Evolutionary conservation across 2,113 vertebrate genomes (phyloP).

Genomic region (Eptesicus fuscus): DNA sequence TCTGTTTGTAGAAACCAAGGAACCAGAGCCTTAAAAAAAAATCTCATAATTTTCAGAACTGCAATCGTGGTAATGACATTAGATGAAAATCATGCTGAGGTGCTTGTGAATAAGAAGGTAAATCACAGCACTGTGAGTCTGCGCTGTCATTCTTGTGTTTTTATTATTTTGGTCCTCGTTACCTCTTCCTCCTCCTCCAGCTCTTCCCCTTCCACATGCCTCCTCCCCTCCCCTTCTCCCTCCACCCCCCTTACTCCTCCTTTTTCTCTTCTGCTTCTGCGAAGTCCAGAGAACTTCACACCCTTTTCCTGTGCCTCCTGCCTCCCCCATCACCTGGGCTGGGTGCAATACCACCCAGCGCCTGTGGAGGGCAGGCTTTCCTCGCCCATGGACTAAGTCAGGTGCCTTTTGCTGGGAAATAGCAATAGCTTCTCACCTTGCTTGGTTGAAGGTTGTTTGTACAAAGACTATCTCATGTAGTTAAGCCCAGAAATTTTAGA

Average conservation of each 20-base stretch:
- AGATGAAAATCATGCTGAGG: background rate
- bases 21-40: background rate
- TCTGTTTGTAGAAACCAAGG: background rate
- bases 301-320: background rate
- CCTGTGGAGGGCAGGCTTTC: background rate
- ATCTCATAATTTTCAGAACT: background rate
- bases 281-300: background rate
- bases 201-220: accelerated
- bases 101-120: background rate
- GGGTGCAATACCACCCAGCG: accelerated
- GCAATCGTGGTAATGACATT: background rate
- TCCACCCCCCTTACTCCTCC: too few relatives aligned
- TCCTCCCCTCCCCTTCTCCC: too few relatives aligned
- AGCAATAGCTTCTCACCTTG: background rate
- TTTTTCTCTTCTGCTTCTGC: background rate
- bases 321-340: accelerated
- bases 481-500: background rate
- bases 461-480: background rate
- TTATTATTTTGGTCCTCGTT: background rate
- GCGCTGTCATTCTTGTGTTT: too few relatives aligned
- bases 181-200: background rate
- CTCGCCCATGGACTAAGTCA: background rate
- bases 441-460: background rate
- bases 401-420: background rate
- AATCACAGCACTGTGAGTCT: background rate